These are phyloP conservation scores for Drosophila nigritarsus DNA, from an alignment of 2,888 invertebrate species.

Conservation along the genomic window DNA sequence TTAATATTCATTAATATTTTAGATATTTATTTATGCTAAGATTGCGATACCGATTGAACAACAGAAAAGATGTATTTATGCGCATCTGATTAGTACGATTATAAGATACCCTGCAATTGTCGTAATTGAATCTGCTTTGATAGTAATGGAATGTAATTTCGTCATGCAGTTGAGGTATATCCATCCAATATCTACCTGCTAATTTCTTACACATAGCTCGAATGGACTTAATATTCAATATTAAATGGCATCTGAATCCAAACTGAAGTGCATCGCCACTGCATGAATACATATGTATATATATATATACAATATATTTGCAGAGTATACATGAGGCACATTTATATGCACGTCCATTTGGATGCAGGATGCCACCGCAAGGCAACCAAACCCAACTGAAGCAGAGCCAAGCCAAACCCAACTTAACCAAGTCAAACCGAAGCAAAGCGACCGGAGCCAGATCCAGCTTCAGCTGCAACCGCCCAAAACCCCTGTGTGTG, in stretches of 20 bases:
- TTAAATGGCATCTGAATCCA: neutral
- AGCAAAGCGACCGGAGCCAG: constrained; percentile 23
- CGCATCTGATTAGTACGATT: neutral
- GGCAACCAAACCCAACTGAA: constrained; percentile 26
- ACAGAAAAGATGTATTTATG: neutral
- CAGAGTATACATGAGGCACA: constrained; percentile 2
- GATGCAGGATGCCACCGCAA: constrained; percentile 52
- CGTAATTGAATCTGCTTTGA: neutral
- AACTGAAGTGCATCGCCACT: neutral
- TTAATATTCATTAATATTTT: neutral
- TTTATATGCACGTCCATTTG: neutral
- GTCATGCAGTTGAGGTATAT: neutral
- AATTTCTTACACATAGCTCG: no score
- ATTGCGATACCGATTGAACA: neutral
- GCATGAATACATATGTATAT: neutral
- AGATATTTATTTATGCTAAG: neutral
- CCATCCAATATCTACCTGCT: no score
- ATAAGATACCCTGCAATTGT: neutral
- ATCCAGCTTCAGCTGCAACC: constrained; percentile 28
- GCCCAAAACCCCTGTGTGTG: constrained; percentile 19
- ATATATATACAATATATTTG: neutral
- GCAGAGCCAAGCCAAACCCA: constrained; percentile 32
- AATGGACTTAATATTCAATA: no score
- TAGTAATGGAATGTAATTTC: neutral
- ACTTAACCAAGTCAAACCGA: constrained; percentile 34